Evolutionary conservation across 2,888 invertebrate genomes (phyloP), one percentile per base, ranked within the genome.

Genomic region (Dioctria rufipes): DNA sequence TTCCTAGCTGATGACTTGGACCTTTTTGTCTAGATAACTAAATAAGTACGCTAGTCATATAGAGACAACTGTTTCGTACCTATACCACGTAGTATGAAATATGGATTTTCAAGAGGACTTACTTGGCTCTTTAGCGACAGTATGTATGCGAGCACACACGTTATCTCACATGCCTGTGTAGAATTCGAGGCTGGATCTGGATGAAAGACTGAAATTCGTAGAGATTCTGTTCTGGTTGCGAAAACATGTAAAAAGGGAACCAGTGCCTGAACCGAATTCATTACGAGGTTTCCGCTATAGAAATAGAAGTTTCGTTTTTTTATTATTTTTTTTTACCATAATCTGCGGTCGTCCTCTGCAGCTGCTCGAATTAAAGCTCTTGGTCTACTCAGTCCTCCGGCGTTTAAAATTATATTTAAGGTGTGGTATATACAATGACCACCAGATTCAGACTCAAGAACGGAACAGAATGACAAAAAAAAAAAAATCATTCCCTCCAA

Each of bases 181-280:
- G 46, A 67, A 46, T 46, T 67, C 46, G 25, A 13, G 4, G 40
- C 40, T 43, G 42, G 37, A 13, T 49, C 46, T 61, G 61, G 3
- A 39, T 37, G 25, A 61, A 61, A 61, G 39, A 39, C 39, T 25
- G 39, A 61, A 51, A 39, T 61, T 61, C 61, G 61, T 61, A 37
- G 25, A 61, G 39, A 61, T 61, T 61, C 61, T 61, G 61, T 61
- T 61, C 61, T 61, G 61, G n/a, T 37, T 61, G 61, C 61, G 61
- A 61, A 61, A 61, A 25, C 61, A 37, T 61, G 61, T 43, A 67
- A 67, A 67, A 67, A 67, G 11, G 46, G n/a, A 13, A 40, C 40
- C 71, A 54, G 54, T 13, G 37, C 71, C 51, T 71, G 71, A 71
- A 71, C 71, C 71, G 71, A 71, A 71, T 58, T 71, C 51, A 58